Base-by-base conservation (phyloP, 2,888 invertebrate species). In the Spilosoma lubricipeda region DNA sequence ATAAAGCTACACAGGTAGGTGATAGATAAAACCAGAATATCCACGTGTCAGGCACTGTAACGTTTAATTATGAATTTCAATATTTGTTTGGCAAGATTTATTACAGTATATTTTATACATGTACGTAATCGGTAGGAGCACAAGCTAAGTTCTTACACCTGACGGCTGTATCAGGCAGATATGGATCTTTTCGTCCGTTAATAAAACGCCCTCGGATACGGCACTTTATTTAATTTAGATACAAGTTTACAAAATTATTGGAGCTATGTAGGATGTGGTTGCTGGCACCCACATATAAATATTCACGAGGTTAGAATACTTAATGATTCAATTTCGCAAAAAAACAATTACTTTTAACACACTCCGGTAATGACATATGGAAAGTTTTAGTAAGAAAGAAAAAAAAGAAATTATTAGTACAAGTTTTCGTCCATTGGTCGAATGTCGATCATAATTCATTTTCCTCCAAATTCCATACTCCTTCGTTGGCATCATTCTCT, bases 161-260 rank as follows among this genome's bases (percentile, higher is more conserved):
- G 74, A 74, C 67, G 63, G 59, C 63, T 68, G 52, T 68, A 68
- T 71, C 71, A 48, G 64, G 59, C 5, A 67, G 74, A 74, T 74
- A 63, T 27, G 8, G 27, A 74, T 74, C 67, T 64, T 48, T 67
- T 64, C 56, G 30, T 56, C 33, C 23, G 59, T 33, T 82, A 80
- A 74, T 66, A 69, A n/a, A 70, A 74, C 78, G 70, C 77, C 77
- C 78, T 68, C 65, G 71, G 15, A 66, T 72, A 77, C 65, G 73
- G 48, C 63, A 75, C 63, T 80, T 65, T 67, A 83, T 74, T 72
- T 80, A 67, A 78, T 80, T 78, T 73, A 82, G 82, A 73, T 73
- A 72, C 64, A 74, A n/a, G 45, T 67, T 33, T 45, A 74, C n/a
- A 59, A 42, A 77, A 27, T n/a, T 45, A 48, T 33, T 48, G 48